Evolutionary conservation across 2,113 vertebrate species (phyloP).

Genomic region (Microcebus jonahi): DNA sequence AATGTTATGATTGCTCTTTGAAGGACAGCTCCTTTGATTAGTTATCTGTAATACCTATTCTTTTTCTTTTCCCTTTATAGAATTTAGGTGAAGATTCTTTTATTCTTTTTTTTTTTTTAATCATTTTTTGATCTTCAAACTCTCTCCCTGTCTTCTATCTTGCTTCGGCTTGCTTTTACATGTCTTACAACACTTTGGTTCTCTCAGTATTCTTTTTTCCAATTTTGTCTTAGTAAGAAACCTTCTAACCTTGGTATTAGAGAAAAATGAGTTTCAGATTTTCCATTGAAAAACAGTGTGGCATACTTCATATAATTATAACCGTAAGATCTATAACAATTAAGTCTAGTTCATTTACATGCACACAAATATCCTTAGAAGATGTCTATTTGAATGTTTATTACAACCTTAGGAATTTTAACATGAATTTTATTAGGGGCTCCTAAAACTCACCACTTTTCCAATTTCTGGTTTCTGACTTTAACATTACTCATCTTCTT

Average conservation of each 20-base stretch:
- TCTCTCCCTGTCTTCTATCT: background rate
- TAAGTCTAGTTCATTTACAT: background rate
- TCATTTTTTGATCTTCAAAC: background rate
- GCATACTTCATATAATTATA: background rate
- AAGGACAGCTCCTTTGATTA: background rate
- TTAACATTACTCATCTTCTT: background rate
- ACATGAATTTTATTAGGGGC: background rate
- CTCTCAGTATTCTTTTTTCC: background rate
- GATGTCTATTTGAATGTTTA: background rate
- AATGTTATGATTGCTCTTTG: background rate
- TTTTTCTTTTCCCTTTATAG: background rate
- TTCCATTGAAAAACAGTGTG: background rate
- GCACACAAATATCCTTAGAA: background rate
- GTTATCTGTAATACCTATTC: background rate
- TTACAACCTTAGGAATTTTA: background rate
- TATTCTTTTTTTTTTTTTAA: background rate
- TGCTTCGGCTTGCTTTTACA: background rate
- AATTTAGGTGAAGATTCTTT: background rate
- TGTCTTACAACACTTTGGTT: background rate
- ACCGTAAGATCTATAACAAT: background rate
- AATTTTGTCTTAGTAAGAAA: background rate
- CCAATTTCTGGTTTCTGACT: background rate
- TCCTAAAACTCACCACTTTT: background rate
- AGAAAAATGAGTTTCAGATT: background rate
- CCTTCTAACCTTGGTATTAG: background rate